phyloP scores from a whole-genome alignment of 2,888 invertebrate species.

The Thalpophila matura region DNA sequence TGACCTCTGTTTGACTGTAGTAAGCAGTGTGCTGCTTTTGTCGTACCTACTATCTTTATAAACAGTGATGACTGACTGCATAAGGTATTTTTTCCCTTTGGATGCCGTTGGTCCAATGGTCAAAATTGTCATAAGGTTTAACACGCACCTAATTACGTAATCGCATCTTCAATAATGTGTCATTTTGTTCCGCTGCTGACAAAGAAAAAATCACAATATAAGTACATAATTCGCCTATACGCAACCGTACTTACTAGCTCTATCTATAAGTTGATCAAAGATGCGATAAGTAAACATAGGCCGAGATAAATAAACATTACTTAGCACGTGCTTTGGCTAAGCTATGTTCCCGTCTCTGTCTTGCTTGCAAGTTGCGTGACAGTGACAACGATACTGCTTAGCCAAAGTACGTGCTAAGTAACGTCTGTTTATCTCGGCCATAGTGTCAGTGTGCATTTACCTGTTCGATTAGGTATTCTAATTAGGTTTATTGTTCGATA shows the following conservation, averaged over 20 bases:
- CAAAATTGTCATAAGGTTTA: too few species aligned
- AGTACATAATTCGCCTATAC: neutral
- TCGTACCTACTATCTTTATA: neutral
- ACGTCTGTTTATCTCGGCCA: too few species aligned
- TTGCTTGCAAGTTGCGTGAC: too few species aligned
- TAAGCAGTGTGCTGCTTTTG: neutral
- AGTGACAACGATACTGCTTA: too few species aligned
- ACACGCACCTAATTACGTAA: neutral
- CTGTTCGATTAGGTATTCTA: slow-evolving; percentile 65
- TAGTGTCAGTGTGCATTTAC: slow-evolving; percentile 36
- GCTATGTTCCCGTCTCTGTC: too few species aligned
- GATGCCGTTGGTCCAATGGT: too few species aligned
- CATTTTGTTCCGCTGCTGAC: slow-evolving; percentile 2
- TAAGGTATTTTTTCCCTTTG: too few species aligned
- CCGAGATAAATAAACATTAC: too few species aligned
- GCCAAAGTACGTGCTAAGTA: too few species aligned
- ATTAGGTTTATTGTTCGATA: slow-evolving; percentile 62
- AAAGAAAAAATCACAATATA: neutral
- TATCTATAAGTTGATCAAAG: slow-evolving; percentile 8
- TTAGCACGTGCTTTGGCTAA: too few species aligned
- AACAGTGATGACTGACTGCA: neutral
- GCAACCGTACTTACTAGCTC: neutral
- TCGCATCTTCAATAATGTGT: neutral
- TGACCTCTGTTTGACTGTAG: slow-evolving; percentile 20
- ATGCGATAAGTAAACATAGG: slow-evolving; percentile 26